These are phyloP conservation scores for Seriola aureovittata DNA, from an alignment of 2,113 vertebrate genomes.

Conservation along the genomic window DNA sequence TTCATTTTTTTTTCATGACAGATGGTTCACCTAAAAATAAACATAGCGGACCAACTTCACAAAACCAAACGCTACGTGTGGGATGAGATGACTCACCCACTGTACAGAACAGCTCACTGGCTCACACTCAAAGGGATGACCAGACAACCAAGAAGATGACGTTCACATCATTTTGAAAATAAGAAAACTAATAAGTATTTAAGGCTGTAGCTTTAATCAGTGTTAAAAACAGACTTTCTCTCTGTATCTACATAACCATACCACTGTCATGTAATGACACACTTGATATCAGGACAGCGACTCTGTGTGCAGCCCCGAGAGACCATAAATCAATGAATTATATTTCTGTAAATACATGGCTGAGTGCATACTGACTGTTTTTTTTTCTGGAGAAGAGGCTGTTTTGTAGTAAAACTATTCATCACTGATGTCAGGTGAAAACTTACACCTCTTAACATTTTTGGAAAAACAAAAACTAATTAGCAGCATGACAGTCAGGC, in stretches of 20 bases:
- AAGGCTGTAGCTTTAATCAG: background rate
- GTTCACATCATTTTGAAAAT: conserved; percentile 10
- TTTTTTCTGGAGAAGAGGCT: background rate
- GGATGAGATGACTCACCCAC: conserved; percentile 73
- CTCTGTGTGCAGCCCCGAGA: background rate
- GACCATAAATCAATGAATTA: background rate
- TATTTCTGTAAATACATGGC: conserved; percentile 1
- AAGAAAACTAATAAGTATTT: background rate
- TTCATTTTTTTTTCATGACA: conserved; percentile 52
- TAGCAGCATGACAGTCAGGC: background rate
- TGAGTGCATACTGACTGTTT: background rate
- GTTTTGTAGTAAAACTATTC: background rate
- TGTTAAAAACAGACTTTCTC: background rate
- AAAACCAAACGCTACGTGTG: conserved; percentile 71
- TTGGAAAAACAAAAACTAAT: background rate
- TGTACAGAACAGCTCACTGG: conserved; percentile 46
- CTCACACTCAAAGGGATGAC: conserved; percentile 39
- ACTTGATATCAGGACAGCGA: conserved; percentile 1
- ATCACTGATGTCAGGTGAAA: background rate
- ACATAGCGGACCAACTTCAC: conserved; percentile 43
- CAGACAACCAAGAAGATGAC: conserved; percentile 13
- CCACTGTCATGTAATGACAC: conserved; percentile 3
- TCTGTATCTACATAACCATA: background rate
- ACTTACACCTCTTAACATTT: too few relatives aligned
- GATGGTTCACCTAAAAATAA: conserved; percentile 76